Conservation (phyloP, 1,140 invertebrate species). For the Lanistes nyassanus region DNA sequence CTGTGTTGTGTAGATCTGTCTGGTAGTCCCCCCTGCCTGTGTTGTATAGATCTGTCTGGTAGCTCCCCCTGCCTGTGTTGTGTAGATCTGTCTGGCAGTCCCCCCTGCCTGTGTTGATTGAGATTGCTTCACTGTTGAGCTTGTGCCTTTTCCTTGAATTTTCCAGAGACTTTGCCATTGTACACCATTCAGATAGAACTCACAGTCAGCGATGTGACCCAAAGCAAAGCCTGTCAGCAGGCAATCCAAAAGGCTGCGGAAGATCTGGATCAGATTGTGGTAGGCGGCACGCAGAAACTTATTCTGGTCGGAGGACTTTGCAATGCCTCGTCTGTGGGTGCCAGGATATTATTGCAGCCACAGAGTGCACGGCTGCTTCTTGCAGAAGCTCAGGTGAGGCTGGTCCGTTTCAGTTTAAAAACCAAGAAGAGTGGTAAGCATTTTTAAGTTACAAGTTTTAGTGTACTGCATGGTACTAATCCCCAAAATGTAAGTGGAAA, state of each 20-base stretch:
- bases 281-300: not conserved
- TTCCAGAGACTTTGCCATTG: slow-evolving; percentile 12
- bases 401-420: not conserved
- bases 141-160: not conserved
- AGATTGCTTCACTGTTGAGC: not conserved
- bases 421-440: not conserved
- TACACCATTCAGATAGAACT: slow-evolving; percentile 6
- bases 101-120: not conserved
- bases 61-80: not conserved
- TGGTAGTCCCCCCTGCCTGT: too few relatives aligned
- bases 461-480: too few relatives aligned
- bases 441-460: too few relatives aligned
- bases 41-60: not conserved
- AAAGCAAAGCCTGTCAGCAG: not conserved
- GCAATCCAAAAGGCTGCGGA: not conserved
- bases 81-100: not conserved
- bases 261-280: not conserved
- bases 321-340: slow-evolving; percentile 9
- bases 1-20: too few relatives aligned
- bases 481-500: too few relatives aligned
- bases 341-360: not conserved
- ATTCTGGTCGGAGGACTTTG: not conserved
- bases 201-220: not conserved
- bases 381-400: not conserved
- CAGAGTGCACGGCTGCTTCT: not conserved